Evolutionary conservation across 2,888 invertebrate species (phyloP).

Genomic region (Digitonthophagus gazella): DNA sequence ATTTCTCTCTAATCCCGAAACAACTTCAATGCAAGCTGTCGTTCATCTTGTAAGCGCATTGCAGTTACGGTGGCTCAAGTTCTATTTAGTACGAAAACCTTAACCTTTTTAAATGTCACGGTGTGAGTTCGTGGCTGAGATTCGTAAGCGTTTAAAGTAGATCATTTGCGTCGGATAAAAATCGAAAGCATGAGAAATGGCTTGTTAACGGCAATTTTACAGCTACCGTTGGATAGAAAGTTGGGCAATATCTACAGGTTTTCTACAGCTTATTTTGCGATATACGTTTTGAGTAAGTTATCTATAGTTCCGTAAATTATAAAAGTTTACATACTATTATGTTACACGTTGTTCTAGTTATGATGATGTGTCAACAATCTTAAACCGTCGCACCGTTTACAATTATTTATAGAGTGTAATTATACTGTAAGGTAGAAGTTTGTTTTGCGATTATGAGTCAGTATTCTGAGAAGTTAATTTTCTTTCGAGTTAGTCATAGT

Average conservation of each 20-base stretch:
- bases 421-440: too few species aligned
- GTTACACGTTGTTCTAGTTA: too few species aligned
- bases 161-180: neutral
- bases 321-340: too few species aligned
- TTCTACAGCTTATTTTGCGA: neutral
- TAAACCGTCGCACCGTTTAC: too few species aligned
- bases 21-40: neutral
- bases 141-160: neutral
- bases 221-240: neutral
- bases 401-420: too few species aligned
- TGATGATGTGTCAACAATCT: too few species aligned
- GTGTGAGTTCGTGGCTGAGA: neutral
- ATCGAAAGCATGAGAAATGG: neutral
- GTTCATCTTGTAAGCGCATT: neutral
- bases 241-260: neutral
- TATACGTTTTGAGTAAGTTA: too few species aligned
- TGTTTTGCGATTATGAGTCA: too few species aligned
- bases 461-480: too few species aligned
- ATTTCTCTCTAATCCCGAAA: neutral
- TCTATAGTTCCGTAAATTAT: too few species aligned
- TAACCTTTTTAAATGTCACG: neutral
- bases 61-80: neutral
- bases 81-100: neutral
- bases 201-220: neutral
- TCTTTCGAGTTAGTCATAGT: too few species aligned